Evolutionary conservation across 1,140 invertebrate genomes (phyloP), one percentile per base, ranked within the genome.

Genomic region (Trichonephila clavata): DNA sequence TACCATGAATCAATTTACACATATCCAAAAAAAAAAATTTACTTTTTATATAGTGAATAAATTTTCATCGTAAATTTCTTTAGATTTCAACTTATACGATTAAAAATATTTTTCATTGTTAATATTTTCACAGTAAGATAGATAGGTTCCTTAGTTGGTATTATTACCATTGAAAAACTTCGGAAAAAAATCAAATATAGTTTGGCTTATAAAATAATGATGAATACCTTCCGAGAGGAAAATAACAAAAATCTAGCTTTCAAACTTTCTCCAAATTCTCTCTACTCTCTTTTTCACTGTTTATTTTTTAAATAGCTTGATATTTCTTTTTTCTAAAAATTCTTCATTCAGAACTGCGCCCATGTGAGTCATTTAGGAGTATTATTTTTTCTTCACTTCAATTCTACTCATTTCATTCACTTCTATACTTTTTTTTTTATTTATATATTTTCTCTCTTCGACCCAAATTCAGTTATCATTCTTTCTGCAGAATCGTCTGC

Each of bases 391-490:
- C 71, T 90, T 80, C 68, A 80, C 89, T 90, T 90, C 89, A 81
- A 90, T 80, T 90, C 88, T 60, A 59, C 68, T 90, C 57, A 60
- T 90, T 90, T 90, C 27, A 18, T 71, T 89, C 39, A 32, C 43
- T 60, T 50, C 50, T 50, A 50, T 50, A 13, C 50, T 90, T 77
- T 88, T 43, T n/a, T 87, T 65, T 71, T 57, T 60, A 80, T 80
- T n/a, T 89, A 50, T 60, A 77, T 90, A 24, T 60, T 81, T 77
- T 90, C 68, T 20, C 24, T 90, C 68, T 61, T 61, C 89, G 89
- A 90, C 89, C 89, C 27, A 90, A 90, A 90, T 90, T 90, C 89
- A n/a, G 84, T 86, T 63, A 32, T 63, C 59, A 63, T 86, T 86
- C 84, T 86, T 89, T 89, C 87, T 59, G 61, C 32, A 50, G 50